Evolutionary conservation across 2,888 invertebrate genomes (phyloP), one percentile per base, ranked within the genome.

Genomic region (Galeruca laticollis): DNA sequence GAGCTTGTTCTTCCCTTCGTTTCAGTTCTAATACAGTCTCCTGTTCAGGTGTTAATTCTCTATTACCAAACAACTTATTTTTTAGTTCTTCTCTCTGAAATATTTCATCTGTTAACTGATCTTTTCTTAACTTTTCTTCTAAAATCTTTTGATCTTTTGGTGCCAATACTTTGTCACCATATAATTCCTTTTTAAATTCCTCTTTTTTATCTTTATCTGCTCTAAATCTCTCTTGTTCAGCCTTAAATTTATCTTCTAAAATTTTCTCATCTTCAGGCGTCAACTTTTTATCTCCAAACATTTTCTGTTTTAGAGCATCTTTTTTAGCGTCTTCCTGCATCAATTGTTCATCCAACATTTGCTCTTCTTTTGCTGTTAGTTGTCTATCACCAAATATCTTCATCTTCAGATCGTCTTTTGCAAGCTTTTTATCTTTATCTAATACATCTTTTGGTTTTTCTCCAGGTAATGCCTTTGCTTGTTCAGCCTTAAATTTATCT

Each of bases 11-110:
- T 40, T 35, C 35, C 15, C 49, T 35, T 8, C 2, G 20, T 51
- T 61, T 35, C 33, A 15, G 35, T n/a, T 49, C 33, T 21, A 54
- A 13, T 20, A 18, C 9, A 26, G 31, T 51, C 1, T 43, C 20
- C 26, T 31, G n/a, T 54, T 31, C 63, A 60, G 60, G 37, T 49
- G 37, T 60, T 13, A 51, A 15, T 20, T 54, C 13, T 10, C 9
- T n/a, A 35, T 35, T 54, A 5, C 37, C 40, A 40, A 31, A 51
- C 2, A 43, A 18, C 33, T 62, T 8, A 13, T 47, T 13, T 15
- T 49, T n/a, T 5, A 20, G 18, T 11, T 51, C 20, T 15, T 62
- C n/a, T 9, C 11, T 51, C 33, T 51, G 13, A 13, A 6, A 4
- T 35, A 40, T 21, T 60, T 13, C 15, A 21, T 60, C 43, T n/a